Percentiles rank a stretch among this genome's conserved stretches.
Evolutionary conservation across 2,888 invertebrate species (phyloP).

Genomic region (Lasiommata megera): DNA sequence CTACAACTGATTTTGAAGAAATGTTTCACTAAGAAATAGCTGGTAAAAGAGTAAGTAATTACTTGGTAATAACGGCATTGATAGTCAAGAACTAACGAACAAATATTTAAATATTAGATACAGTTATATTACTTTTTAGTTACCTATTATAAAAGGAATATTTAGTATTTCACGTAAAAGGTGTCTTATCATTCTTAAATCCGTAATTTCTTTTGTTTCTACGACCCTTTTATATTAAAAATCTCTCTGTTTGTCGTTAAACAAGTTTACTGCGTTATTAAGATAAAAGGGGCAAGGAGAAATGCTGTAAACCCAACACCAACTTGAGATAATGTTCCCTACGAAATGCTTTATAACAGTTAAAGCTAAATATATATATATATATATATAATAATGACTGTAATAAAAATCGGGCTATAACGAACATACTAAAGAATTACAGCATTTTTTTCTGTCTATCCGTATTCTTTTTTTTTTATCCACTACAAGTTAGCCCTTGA

Average conservation of each 20-base stretch:
- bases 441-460: background rate
- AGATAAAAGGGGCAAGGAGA: conserved; percentile 8
- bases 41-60: too few relatives aligned
- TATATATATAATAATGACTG: conserved; percentile 6
- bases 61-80: too few relatives aligned
- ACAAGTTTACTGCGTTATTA: conserved; percentile 14
- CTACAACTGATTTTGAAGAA: too few relatives aligned
- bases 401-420: background rate
- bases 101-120: too few relatives aligned
- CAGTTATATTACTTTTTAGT: too few relatives aligned
- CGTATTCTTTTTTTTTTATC: too few relatives aligned
- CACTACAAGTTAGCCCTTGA: too few relatives aligned
- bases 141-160: too few relatives aligned
- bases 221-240: conserved; percentile 9
- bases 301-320: conserved; percentile 10
- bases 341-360: conserved; percentile 4
- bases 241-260: conserved; percentile 16
- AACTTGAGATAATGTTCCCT: conserved; percentile 7
- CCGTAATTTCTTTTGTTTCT: conserved; percentile 8
- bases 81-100: too few relatives aligned
- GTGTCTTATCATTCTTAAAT: background rate
- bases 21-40: too few relatives aligned
- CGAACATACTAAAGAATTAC: background rate
- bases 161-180: background rate
- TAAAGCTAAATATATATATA: conserved; percentile 5